Conservation (phyloP, 2,797 vertebrate genomes). For the Ctenosaura bakeri region DNA sequence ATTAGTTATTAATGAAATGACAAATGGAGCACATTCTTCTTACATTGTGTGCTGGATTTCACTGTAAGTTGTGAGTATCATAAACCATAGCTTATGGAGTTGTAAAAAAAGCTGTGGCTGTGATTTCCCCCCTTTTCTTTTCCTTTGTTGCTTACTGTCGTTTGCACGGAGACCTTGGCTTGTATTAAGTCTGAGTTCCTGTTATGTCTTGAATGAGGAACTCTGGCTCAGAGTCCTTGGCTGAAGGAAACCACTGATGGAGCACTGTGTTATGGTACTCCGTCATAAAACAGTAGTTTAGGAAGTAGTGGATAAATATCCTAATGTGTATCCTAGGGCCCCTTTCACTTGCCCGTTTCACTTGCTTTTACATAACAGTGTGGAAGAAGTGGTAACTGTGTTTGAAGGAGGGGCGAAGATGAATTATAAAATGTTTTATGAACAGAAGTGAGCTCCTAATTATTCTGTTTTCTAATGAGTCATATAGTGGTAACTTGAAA, state of each 20-base stretch:
- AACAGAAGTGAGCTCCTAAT: not conserved
- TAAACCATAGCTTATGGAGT: not conserved
- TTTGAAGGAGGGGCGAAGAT: not conserved
- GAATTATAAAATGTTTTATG: not conserved
- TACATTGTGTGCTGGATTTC: not conserved
- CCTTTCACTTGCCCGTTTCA: no score
- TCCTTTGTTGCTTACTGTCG: not conserved
- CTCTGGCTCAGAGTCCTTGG: not conserved
- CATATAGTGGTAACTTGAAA: not conserved
- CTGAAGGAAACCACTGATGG: not conserved
- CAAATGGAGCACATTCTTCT: not conserved
- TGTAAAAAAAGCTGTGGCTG: not conserved
- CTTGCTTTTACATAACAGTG: not conserved
- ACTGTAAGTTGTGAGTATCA: no score
- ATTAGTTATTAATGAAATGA: not conserved
- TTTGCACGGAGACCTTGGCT: not conserved
- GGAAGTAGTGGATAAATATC: not conserved
- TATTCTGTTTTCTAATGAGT: not conserved
- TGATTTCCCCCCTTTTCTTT: not conserved
- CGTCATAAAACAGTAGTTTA: not conserved
- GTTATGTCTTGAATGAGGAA: not conserved
- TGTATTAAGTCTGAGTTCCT: not conserved
- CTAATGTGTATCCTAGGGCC: not conserved
- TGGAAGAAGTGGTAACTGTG: not conserved
- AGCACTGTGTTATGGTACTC: not conserved